Conservation (phyloP, 2,113 vertebrate genomes). For the Madoqua kirkii region DNA sequence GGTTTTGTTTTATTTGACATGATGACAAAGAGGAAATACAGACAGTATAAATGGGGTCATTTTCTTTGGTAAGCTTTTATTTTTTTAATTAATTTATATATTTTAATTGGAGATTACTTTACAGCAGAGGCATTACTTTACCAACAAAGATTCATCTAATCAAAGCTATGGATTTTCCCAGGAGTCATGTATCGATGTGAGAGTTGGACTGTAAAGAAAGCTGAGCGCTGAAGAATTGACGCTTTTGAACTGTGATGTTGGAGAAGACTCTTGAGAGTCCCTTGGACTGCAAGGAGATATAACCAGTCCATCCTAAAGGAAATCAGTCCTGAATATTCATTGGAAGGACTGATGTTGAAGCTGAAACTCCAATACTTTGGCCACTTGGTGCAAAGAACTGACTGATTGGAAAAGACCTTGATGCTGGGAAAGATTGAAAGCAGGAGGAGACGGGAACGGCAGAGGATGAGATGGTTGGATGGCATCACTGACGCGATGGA, state of each 20-base stretch:
- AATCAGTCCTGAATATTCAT: neutral
- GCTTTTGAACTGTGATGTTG: neutral
- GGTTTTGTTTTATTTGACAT: neutral
- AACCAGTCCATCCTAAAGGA: neutral
- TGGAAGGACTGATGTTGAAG: neutral
- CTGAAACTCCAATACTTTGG: neutral
- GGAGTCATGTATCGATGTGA: neutral
- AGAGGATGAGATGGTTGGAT: neutral
- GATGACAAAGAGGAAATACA: neutral
- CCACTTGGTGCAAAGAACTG: neutral
- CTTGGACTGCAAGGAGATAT: neutral
- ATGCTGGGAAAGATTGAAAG: neutral
- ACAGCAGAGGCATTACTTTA: neutral
- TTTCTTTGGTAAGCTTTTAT: neutral
- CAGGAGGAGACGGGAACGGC: neutral
- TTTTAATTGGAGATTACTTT: neutral
- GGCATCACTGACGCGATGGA: rapidly evolving
- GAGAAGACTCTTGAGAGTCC: neutral
- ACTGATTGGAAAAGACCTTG: neutral
- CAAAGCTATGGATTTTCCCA: neutral
- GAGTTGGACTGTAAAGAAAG: neutral
- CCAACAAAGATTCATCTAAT: neutral
- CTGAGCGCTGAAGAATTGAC: neutral
- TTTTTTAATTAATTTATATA: neutral
- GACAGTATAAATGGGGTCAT: neutral